A percentile compares a stretch with the other conserved stretches of the same genome.
These are phyloP conservation scores for Hydropotes inermis DNA, from an alignment of 2,113 vertebrate species.

Conservation along the genomic window DNA sequence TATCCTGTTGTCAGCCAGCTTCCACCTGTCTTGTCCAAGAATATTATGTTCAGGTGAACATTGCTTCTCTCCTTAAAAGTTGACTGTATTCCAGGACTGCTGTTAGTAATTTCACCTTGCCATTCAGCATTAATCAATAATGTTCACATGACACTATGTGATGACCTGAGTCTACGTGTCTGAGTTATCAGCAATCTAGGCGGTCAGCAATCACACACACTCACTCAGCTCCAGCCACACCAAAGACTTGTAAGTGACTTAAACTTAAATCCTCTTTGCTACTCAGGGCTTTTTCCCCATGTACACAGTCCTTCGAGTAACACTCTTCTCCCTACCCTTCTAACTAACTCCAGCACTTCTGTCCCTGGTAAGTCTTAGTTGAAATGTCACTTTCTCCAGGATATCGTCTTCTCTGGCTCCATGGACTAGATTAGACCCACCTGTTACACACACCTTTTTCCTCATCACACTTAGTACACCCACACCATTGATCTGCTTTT, in stretches of 20 bases:
- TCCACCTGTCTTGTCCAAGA: conserved; percentile 9
- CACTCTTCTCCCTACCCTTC: background rate
- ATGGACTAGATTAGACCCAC: background rate
- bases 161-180: background rate
- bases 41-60: background rate
- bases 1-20: background rate
- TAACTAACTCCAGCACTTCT: background rate
- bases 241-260: background rate
- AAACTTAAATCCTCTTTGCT: background rate
- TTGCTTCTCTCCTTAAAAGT: background rate
- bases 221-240: background rate
- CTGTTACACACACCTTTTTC: rapidly evolving
- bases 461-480: background rate
- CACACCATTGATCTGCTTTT: background rate
- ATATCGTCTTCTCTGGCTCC: background rate
- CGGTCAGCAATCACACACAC: background rate
- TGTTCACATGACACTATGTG: background rate
- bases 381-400: background rate
- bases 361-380: background rate
- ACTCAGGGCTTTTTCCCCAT: background rate
- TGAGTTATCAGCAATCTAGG: background rate
- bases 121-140: background rate
- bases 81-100: background rate
- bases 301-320: background rate
- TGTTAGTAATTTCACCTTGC: background rate